These are phyloP conservation scores for Rhabdomys dilectus DNA, from an alignment of 2,113 vertebrate genomes.

Conservation along the genomic window DNA sequence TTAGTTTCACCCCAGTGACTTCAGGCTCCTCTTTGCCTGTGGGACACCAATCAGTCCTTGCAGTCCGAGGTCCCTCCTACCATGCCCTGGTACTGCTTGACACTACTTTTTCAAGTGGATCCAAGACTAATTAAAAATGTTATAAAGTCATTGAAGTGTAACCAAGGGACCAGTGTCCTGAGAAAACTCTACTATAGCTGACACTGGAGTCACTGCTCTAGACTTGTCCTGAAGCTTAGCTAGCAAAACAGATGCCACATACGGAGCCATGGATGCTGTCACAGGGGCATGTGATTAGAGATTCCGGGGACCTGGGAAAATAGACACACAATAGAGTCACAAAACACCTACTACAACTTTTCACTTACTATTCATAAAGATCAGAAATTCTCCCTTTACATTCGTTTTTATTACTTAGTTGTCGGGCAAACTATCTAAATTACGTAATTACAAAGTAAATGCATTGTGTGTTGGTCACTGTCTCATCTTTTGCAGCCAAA, in stretches of 20 bases:
- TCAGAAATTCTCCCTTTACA: background rate
- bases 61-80: background rate
- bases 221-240: background rate
- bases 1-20: background rate
- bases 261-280: too few species aligned
- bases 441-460: slow-evolving; percentile 27
- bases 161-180: background rate
- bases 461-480: background rate
- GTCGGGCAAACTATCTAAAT: background rate
- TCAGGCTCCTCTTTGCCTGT: background rate
- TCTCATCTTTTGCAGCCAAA: background rate
- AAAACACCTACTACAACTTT: background rate
- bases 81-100: background rate
- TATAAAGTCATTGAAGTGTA: background rate
- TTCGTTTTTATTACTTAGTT: background rate
- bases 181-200: background rate
- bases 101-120: background rate
- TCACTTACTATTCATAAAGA: background rate
- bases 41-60: background rate
- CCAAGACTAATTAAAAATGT: background rate
- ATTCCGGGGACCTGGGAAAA: background rate
- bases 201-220: background rate
- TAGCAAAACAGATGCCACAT: background rate
- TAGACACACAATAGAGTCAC: background rate
- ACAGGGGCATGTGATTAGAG: background rate